Evolutionary conservation across 2,888 invertebrate genomes (phyloP), one percentile per base, ranked within the genome.

Genomic region (Caenorhabditis panamensis): DNA sequence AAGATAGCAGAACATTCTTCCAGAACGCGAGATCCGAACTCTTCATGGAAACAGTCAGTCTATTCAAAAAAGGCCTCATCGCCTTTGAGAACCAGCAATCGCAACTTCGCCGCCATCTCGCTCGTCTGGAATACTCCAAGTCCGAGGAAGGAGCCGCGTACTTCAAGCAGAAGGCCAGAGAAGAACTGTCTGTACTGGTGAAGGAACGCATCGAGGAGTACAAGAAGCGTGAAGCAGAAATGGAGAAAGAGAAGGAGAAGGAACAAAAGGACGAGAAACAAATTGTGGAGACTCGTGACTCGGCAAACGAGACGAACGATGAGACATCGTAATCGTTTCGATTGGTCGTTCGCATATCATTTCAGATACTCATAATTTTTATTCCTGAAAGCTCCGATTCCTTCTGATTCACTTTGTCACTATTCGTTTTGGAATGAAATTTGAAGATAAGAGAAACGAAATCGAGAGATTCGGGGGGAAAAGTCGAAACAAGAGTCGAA

Each of bases 1-100:
- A n/a, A n/a, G n/a, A n/a, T n/a, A n/a, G n/a, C n/a, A n/a, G n/a
- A n/a, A n/a, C n/a, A n/a, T n/a, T n/a, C 4, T 58, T 61, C 0
- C 69, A 69, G 69, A 61, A 69, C 53, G 9, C 51, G 0, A 47
- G 69, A 3, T 69, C 69, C 8, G 61, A 61, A 5, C 11, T 58
- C 51, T 69, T 69, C 20, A 24, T 69, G 69, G 69, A 37, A 1
- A 53, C 53, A 2, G 69, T 69, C 1, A 28, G 51, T n/a, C 69
- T 69, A 13, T 69, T 69, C 53, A 69, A 69, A n/a, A 69, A 69
- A 16, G 69, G 69, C 4, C 69, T 69, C 1, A 28, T 53, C 2
- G 69, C 69, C 1, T 69, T 69, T 8, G 69, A 69, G 20, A 61
- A 41, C 18, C 69, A 69, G 49, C 61, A 69, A 41, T 37, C n/a